Conservation (phyloP, 1,140 invertebrate species). For the Drosophila nannoptera region DNA sequence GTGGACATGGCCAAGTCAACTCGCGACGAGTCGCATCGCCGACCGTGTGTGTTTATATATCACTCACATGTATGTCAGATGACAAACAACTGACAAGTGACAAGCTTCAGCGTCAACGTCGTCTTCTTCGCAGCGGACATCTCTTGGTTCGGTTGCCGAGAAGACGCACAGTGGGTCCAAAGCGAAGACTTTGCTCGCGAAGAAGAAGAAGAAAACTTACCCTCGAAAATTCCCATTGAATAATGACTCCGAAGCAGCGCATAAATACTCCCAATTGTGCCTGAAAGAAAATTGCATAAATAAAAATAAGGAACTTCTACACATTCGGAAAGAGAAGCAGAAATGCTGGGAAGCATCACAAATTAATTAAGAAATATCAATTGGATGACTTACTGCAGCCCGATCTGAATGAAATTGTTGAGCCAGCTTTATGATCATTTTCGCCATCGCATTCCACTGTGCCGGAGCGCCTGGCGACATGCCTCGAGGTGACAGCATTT, state of each 20-base stretch:
- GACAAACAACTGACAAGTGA: conserved; percentile 78
- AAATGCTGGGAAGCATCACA: too few species aligned
- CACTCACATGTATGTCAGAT: conserved; percentile 76
- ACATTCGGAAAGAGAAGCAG: too few species aligned
- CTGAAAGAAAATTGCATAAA: too few species aligned
- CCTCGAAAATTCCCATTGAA: too few species aligned
- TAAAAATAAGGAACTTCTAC: too few species aligned
- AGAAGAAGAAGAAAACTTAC: too few species aligned
- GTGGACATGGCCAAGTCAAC: conserved; percentile 49
- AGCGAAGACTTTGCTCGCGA: background rate
- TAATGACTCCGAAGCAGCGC: too few species aligned
- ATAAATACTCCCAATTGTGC: too few species aligned
- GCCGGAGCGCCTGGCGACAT: conserved; percentile 2
- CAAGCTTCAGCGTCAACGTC: conserved; percentile 66
- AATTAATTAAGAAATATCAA: too few species aligned
- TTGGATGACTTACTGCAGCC: too few species aligned
- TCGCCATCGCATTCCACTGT: conserved; percentile 44
- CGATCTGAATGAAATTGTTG: too few species aligned
- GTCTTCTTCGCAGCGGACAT: conserved; percentile 31
- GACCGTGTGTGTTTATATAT: conserved; percentile 74
- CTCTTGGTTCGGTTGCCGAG: conserved; percentile 16
- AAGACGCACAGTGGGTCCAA: conserved; percentile 37
- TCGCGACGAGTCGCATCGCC: conserved; percentile 39
- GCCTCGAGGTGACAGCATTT: conserved; percentile 35
- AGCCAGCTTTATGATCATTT: background rate